phyloP scores from a whole-genome alignment of 2,888 invertebrate species.

The Agonopterix arenella region DNA sequence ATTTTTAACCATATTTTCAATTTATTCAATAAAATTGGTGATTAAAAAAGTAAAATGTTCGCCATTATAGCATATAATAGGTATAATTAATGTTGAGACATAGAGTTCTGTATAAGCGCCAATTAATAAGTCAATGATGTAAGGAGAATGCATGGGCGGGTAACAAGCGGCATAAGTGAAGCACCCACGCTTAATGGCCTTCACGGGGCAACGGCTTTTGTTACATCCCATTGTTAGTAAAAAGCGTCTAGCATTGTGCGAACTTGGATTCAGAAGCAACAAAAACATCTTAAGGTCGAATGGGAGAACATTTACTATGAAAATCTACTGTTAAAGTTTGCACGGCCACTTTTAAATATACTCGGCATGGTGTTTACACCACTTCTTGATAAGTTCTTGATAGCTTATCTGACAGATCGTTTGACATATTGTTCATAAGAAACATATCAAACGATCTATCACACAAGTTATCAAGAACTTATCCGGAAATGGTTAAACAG shows the following conservation, averaged over 20 bases:
- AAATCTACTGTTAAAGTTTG: not conserved
- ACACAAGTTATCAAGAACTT: too few species aligned
- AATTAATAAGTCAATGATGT: constrained; percentile 14
- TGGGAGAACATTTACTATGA: too few species aligned
- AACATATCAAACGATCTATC: too few species aligned
- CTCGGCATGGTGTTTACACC: too few species aligned
- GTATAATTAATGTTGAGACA: not conserved
- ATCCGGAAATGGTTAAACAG: too few species aligned
- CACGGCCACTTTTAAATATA: too few species aligned
- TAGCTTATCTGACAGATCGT: too few species aligned
- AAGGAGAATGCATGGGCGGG: constrained; percentile 40
- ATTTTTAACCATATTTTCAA: not conserved
- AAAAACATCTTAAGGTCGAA: not conserved
- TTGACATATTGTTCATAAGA: too few species aligned
- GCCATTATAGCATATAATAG: not conserved
- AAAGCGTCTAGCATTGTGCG: constrained; percentile 18
- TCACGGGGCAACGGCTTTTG: constrained; percentile 36
- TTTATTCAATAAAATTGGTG: not conserved
- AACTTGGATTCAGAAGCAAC: constrained; percentile 3
- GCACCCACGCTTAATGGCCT: constrained; percentile 44
- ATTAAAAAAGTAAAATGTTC: not conserved
- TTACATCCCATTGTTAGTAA: constrained; percentile 25
- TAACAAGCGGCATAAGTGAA: constrained; percentile 23
- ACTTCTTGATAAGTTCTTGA: too few species aligned
- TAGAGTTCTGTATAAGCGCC: not conserved